Base-by-base conservation (phyloP, 2,888 invertebrate species). In the Saturnia japonica region DNA sequence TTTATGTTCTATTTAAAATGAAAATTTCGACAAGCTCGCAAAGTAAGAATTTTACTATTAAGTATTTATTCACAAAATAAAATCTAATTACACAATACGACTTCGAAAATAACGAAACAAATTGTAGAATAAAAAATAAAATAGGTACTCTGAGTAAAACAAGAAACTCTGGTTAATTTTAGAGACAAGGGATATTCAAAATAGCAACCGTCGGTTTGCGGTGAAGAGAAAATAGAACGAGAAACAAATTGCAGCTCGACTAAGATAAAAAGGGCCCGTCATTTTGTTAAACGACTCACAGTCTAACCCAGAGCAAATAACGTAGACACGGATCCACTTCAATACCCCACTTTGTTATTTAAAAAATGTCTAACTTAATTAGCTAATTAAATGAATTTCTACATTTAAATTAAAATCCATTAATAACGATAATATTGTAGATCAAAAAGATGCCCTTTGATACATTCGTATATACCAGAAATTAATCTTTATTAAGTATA, bases 241-340 rank as follows among this genome's bases (percentile, higher is more conserved):
- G 85, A 86, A 88, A 92, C 92, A 91, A 91, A 92, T 91, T 88
- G 90, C 86, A 86, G 79, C 83, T 82, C 86, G 91, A 91, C 91
- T 89, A 87, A 91, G 92, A 93, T 92, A 91, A 92, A 92, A 92
- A 91, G 91, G 89, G 82, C 87, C 87, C 90, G 91, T 91, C 92
- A 89, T 91, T 91, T 91, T 91, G 91, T 88, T 91, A 91, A 92
- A 92, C 88, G 90, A 91, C 89, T 88, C 80, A 78, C 85, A 87
- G 89, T 85, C 83, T 80, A 77, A 79, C 80, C 83, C 83, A 80
- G 81, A 82, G 83, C 86, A 88, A 90, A 89, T 88, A 88, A 86
- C 85, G 79, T 76, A 78, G 80, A 80, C 83, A 80, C 82, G 78
- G 75, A 78, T 78, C 80, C 78, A 76, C 82, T 80, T 81, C 81